phyloP scores from a whole-genome alignment of 2,113 vertebrate species.

The Isichthys henryi region DNA sequence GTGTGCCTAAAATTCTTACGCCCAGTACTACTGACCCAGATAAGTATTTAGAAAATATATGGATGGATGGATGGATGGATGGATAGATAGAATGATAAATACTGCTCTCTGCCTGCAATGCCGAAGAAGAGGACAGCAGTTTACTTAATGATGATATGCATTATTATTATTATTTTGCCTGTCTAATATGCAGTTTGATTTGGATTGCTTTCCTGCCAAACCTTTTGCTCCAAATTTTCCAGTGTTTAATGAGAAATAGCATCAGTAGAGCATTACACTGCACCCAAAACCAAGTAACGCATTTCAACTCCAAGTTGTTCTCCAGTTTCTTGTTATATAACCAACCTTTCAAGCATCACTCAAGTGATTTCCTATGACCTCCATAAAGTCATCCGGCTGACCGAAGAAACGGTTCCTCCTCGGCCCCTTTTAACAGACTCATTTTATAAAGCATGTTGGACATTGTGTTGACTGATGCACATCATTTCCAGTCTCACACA shows the following conservation, averaged over 20 bases:
- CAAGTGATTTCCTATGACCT: neutral
- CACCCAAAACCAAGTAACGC: neutral
- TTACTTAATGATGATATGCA: neutral
- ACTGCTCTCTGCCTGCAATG: neutral
- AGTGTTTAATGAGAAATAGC: neutral
- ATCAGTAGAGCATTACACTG: neutral
- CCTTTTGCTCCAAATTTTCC: neutral
- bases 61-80: neutral
- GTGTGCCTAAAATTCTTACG: neutral
- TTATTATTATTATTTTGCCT: neutral
- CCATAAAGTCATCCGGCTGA: neutral
- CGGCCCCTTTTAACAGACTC: neutral
- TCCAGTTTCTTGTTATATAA: neutral
- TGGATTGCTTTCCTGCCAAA: neutral
- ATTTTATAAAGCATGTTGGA: neutral
- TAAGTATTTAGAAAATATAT: neutral
- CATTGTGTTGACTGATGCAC: neutral
- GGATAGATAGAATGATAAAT: neutral
- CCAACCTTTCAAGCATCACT: neutral
- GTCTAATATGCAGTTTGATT: neutral
- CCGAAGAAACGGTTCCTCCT: neutral
- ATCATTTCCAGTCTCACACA: neutral
- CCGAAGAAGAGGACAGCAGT: neutral
- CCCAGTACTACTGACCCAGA: neutral
- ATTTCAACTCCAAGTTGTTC: neutral